phyloP scores from a whole-genome alignment of 1,140 invertebrate genomes.

The Ptiloglossa arizonensis region DNA sequence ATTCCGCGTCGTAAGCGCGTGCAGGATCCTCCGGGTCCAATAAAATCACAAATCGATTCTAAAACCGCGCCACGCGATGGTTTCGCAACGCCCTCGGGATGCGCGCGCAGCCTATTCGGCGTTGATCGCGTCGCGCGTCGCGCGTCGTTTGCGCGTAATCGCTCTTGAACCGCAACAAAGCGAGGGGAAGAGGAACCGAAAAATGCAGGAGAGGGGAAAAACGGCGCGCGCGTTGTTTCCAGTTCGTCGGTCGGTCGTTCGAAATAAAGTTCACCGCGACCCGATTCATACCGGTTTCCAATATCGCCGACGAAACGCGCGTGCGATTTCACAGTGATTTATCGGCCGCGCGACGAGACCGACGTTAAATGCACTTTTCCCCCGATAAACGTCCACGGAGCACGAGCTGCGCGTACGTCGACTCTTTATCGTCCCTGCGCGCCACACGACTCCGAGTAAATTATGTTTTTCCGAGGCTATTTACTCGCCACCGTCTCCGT shows the following conservation, averaged over 20 bases:
- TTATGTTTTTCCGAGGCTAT: conserved; percentile 11
- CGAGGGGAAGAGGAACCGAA: not conserved
- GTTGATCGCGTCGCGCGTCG: too few relatives aligned
- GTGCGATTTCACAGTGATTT: conserved; percentile 28
- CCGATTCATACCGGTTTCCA: conserved; percentile 41
- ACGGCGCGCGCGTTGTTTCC: not conserved
- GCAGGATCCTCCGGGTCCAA: too few relatives aligned
- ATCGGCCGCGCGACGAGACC: conserved; percentile 33
- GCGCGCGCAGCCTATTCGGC: too few relatives aligned
- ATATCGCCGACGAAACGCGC: conserved; percentile 18
- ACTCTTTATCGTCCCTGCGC: conserved; percentile 48
- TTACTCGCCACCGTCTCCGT: not conserved
- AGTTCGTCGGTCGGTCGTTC: not conserved
- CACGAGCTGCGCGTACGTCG: conserved; percentile 64
- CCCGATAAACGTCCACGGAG: conserved; percentile 38
- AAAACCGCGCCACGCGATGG: too few relatives aligned
- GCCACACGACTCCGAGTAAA: conserved; percentile 60
- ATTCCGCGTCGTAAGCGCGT: too few relatives aligned
- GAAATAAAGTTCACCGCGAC: conserved; percentile 53
- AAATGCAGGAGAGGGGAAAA: too few relatives aligned
- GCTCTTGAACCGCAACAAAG: not conserved
- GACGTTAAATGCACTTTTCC: conserved; percentile 52
- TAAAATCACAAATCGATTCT: too few relatives aligned
- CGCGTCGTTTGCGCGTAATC: not conserved
- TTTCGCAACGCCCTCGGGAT: too few relatives aligned